phyloP scores from a whole-genome alignment of 2,113 vertebrate species.

The Lonchura striata region DNA sequence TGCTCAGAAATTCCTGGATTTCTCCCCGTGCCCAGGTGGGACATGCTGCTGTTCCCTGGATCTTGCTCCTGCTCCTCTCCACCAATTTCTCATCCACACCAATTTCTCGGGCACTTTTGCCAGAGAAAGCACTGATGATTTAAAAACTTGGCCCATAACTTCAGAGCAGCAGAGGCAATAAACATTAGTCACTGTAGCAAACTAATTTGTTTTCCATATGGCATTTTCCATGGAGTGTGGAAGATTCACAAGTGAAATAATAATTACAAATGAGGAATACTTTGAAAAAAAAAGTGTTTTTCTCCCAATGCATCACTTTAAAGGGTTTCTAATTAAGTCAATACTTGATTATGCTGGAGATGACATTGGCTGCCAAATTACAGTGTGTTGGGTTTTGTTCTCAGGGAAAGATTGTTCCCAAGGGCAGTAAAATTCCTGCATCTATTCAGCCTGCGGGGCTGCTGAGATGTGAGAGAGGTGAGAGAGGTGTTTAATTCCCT shows the following conservation, averaged over 20 bases:
- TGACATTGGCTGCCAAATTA: constrained; percentile 56
- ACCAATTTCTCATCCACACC: neutral
- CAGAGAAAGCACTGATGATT: neutral
- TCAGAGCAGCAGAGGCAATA: constrained; percentile 50
- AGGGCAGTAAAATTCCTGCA: neutral
- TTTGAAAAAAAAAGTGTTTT: constrained; percentile 35
- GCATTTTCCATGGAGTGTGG: constrained; percentile 55
- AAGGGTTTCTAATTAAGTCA: constrained; percentile 70
- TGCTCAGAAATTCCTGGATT: neutral
- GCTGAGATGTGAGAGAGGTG: neutral
- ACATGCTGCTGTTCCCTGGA: neutral
- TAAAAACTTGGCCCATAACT: constrained; percentile 45
- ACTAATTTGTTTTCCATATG: constrained; percentile 65
- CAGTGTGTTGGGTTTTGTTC: constrained; percentile 32
- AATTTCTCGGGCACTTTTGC: neutral
- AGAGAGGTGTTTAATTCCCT: neutral
- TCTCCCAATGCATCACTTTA: constrained; percentile 59
- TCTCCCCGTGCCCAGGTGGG: neutral
- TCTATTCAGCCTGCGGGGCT: neutral
- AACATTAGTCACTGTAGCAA: constrained; percentile 57
- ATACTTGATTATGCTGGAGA: constrained; percentile 54
- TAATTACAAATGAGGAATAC: constrained; percentile 59
- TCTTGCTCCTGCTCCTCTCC: neutral
- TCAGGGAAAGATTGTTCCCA: constrained; percentile 27
- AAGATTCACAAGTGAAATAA: constrained; percentile 58